Conservation (phyloP, 2,113 vertebrate genomes). For the Leucopsar rothschildi region DNA sequence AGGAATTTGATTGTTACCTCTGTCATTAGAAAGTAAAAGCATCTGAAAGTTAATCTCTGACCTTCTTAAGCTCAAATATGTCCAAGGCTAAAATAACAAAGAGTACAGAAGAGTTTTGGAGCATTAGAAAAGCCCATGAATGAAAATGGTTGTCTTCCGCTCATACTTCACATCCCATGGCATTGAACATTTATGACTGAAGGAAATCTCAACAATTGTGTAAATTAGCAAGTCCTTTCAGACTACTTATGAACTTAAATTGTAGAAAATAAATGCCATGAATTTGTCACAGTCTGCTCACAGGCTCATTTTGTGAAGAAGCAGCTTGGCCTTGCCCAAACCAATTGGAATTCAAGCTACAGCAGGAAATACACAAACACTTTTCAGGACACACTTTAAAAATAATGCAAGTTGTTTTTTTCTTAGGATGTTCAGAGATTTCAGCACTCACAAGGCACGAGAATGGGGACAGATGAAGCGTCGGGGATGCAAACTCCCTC, state of each 20-base stretch:
- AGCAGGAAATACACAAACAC: not conserved
- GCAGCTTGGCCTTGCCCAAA: not conserved
- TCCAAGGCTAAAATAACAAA: not conserved
- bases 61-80: not conserved
- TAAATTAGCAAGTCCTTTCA: not conserved
- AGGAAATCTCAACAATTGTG: not conserved
- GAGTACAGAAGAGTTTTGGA: not conserved
- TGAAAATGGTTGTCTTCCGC: not conserved
- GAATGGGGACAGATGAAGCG: not conserved
- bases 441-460: not conserved
- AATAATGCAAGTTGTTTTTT: rapidly evolving
- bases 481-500: not conserved
- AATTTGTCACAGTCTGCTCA: not conserved
- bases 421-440: not conserved
- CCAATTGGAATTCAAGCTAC: not conserved
- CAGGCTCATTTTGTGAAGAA: not conserved
- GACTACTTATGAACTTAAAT: not conserved
- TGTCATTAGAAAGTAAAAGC: not conserved
- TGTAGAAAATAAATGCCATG: not conserved
- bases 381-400: not conserved
- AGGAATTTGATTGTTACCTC: not conserved
- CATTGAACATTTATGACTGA: not conserved
- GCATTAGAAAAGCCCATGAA: not conserved
- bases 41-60: not conserved
- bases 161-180: not conserved